Base-by-base conservation (phyloP, 2,113 vertebrate genomes). In the Saiga tatarica region DNA sequence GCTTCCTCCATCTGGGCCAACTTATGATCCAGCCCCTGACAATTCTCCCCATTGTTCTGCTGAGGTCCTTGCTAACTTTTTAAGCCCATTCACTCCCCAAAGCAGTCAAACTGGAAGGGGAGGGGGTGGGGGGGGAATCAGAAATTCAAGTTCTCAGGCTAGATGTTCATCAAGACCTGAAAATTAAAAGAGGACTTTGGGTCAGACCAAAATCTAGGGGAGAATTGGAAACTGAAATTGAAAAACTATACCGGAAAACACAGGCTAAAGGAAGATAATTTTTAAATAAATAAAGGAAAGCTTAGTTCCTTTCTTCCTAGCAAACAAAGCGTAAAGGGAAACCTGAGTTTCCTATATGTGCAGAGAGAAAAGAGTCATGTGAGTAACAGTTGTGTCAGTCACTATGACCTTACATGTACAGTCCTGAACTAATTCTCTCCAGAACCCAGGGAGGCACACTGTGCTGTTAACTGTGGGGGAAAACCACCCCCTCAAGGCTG, bases 141-240 rank as follows among this genome's bases (percentile, higher is more conserved):
- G 39, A 82, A 59, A 64, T 84, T 71, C 62, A 50, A 19, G 59
- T 76, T 60, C 52, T 82, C 42, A 42, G 64, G 25, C 50, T 57
- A 42, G 13, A 47, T n/a, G 42, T 36, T 50, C 62, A 55, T 71
- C 16, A 23, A 55, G 9, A 36, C 60, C 36, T 74, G 36, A 83
- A 84, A 89, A 67, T 81, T 81, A 79, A 83, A 67, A 87, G n/a
- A 94, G 36, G 42, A 92, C 36, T 87, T 87, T 60, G 30, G 36
- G 4, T 42, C 28, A 88, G 91, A 90, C 33, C 42, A 14, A 87
- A 78, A 83, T 55, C n/a, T 39, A 76, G 45, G 17, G 11, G 19
- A 87, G 39, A 57, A 83, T 0, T 91, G 50, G 30, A 78, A 85
- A 81, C 8, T 78, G 57, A 81, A 94, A 85, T 57, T 60, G 57